Evolutionary conservation across 2,888 invertebrate species (phyloP), one percentile per base, ranked within the genome.

Genomic region (Nesidiocoris tenuis): DNA sequence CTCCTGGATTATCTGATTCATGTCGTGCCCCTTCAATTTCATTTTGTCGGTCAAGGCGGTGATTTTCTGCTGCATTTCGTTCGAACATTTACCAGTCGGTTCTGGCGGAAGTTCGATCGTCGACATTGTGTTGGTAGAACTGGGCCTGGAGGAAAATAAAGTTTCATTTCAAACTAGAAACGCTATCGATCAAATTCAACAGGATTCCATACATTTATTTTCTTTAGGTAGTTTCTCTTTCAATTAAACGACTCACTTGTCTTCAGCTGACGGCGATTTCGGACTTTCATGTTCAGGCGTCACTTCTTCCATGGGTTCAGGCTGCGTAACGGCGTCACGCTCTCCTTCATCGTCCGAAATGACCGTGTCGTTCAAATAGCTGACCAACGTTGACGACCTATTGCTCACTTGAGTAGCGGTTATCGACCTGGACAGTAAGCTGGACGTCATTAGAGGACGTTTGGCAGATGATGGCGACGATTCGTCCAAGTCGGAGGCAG

Each of bases 1-100:
- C 80, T 91, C 90, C 82, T 97, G 96, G 79, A 98, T 97, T 2
- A 91, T 87, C 75, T 88, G 88, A 85, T 96, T 98, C 91, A 96
- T 93, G 82, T 97, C 93, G 16, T 93, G 91, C 70, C 90, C 90
- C 61, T 77, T 80, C 61, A 88, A 90, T 78, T 90, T 85, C 91
- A 93, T 92, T 83, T 90, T 89, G 75, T 88, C 91, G 83, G 92
- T 91, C 78, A 92, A 87, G 81, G 89, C 90, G 0, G 89, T 86
- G 55, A 96, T 94, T 82, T 92, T 92, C 0, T 95, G 94, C 83
- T 95, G 92, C 22, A 95, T 84, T 79, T 94, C 74, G 21, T 64
- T 54, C 0, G 78, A 75, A 54, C 78, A 78, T 24, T 64, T 54
- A 19, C 79, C 78, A 21, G 70, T 21, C n/a, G 78, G 78, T 59